Evolutionary conservation across 2,113 vertebrate species (phyloP).

Genomic region (Petrocephalus zakoni): DNA sequence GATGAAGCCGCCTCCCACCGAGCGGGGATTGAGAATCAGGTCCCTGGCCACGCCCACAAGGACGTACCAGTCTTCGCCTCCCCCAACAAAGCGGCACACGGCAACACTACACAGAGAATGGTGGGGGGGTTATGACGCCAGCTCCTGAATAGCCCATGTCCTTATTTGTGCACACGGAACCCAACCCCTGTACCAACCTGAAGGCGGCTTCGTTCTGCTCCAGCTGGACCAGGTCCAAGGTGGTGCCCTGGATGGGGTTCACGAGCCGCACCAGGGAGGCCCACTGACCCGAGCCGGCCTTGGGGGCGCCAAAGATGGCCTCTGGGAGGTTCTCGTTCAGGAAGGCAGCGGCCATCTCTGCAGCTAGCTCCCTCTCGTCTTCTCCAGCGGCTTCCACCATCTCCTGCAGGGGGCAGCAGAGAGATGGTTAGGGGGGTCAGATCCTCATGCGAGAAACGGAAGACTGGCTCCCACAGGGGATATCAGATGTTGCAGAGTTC

Average conservation of each 20-base stretch:
- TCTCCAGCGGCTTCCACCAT: constrained; percentile 98
- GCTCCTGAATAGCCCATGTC: background rate
- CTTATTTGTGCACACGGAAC: background rate
- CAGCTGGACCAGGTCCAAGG: constrained; percentile 86
- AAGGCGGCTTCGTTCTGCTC: constrained; percentile 98
- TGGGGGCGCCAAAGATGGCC: constrained; percentile 92
- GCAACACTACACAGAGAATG: constrained; percentile 66
- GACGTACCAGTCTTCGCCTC: constrained; percentile 92
- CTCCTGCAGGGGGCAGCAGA: constrained; percentile 64
- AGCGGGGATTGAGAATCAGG: constrained; percentile 90
- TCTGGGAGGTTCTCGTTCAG: constrained; percentile 95
- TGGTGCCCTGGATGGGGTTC: constrained; percentile 93
- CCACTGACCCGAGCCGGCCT: constrained; percentile 95
- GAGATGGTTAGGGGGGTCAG: background rate
- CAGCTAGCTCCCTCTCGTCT: constrained; percentile 90
- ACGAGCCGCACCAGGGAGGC: constrained; percentile 90
- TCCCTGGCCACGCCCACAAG: constrained; percentile 94
- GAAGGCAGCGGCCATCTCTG: constrained; percentile 97
- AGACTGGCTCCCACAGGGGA: background rate
- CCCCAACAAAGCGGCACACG: constrained; percentile 82
- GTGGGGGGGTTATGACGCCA: background rate
- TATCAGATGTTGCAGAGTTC: background rate
- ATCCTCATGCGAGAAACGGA: background rate
- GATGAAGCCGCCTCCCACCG: constrained; percentile 84
- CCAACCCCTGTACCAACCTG: constrained; percentile 67